Evolutionary conservation across 2,888 invertebrate genomes (phyloP), one percentile per base, ranked within the genome.

Genomic region (Dione vanillae): DNA sequence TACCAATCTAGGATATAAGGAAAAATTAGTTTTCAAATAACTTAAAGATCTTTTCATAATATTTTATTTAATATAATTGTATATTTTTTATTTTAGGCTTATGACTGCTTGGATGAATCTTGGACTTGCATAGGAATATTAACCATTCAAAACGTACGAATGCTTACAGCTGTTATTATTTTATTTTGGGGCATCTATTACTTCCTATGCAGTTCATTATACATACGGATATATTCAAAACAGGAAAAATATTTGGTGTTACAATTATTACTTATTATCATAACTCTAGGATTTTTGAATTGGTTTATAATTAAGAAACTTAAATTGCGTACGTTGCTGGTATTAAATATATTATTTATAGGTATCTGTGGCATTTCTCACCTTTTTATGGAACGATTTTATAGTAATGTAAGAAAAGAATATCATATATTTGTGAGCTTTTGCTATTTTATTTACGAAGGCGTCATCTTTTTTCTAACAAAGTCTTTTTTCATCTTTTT

Each of bases 71-170:
- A n/a, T n/a, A n/a, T n/a, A n/a, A 47, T 35, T n/a, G 11, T 1
- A 6, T 16, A 35, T 35, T 41, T 19, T 27, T 49, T 59, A 14
- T 90, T 90, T 69, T 85, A 92, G 92, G 92, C 92, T 1, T 92
- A 92, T 74, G 75, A 80, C 69, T 83, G 84, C 49, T 77, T 92
- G 73, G 92, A 92, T 49, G 87, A 89, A 78, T 82, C 82, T n/a
- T 84, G 83, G 69, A 85, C 85, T 0, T 92, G 89, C 71, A 75
- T 88, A 49, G 84, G 82, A 68, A 78, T 91, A 37, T 74, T 91
- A 47, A 82, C 82, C 9, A 87, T 82, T 0, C 80, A 85, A 71
- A 92, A 92, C 70, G 83, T 88, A 12, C 83, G 86, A 75, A 74
- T 86, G 2, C 76, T 85, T 20, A 78, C 85, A 20, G 43, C 84